phyloP scores from a whole-genome alignment of 2,888 invertebrate genomes.

The Brachyopa scutellaris region DNA sequence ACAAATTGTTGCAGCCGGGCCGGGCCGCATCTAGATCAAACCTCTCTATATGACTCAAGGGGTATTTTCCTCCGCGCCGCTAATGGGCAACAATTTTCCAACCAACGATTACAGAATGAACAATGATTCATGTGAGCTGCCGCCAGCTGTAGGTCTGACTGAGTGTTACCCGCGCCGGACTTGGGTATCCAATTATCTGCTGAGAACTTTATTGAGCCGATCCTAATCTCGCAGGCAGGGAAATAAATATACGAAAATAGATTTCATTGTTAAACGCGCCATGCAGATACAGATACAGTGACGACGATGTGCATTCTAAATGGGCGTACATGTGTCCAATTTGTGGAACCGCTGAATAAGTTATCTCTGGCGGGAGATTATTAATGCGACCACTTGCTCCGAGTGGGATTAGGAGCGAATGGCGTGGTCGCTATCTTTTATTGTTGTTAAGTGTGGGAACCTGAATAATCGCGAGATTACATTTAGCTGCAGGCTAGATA shows the following conservation, averaged over 20 bases:
- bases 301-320: conserved; percentile 64
- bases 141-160: conserved; percentile 39
- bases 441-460: conserved; percentile 70
- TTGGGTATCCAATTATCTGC: conserved; percentile 64
- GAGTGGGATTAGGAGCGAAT: conserved; percentile 30
- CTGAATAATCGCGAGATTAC: conserved; percentile 49
- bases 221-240: conserved; percentile 42
- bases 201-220: conserved; percentile 70
- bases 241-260: conserved; percentile 68
- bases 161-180: conserved; percentile 21
- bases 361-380: conserved; percentile 42
- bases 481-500: conserved; percentile 37
- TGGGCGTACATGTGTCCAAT: conserved; percentile 67
- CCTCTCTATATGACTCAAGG: conserved; percentile 65
- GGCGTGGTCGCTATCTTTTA: conserved; percentile 44
- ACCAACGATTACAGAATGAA: conserved; percentile 44
- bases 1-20: conserved; percentile 28
- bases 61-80: conserved; percentile 39
- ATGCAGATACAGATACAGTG: conserved; percentile 15
- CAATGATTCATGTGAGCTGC: conserved; percentile 58
- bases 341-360: conserved; percentile 29
- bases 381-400: conserved; percentile 59
- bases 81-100: conserved; percentile 48
- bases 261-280: conserved; percentile 44
- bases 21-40: conserved; percentile 26